Conservation (phyloP, 2,113 vertebrate genomes). For the Cromileptes altivelis region DNA sequence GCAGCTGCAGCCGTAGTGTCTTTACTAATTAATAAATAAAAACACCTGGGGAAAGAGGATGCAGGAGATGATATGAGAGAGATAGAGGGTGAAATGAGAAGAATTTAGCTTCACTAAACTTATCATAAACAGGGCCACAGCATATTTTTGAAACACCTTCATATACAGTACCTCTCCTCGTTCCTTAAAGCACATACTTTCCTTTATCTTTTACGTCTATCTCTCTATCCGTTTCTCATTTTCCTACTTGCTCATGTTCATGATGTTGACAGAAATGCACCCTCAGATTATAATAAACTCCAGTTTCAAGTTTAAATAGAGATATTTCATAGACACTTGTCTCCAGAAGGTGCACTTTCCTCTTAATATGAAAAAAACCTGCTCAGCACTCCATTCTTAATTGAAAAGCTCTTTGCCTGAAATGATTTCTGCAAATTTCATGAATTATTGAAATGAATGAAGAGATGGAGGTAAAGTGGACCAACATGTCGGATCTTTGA, state of each 20-base stretch:
- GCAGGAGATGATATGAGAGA: background rate
- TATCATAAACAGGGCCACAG: background rate
- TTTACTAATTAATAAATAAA: background rate
- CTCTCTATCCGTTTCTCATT: background rate
- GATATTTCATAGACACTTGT: slow-evolving; percentile 51
- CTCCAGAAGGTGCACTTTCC: slow-evolving; percentile 55
- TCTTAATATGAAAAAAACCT: slow-evolving; percentile 31
- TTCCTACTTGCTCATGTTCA: background rate
- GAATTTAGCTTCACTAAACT: no score
- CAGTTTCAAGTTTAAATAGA: slow-evolving; percentile 54
- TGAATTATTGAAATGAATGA: slow-evolving; percentile 77
- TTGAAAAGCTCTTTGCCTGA: slow-evolving; percentile 73
- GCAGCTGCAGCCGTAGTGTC: background rate
- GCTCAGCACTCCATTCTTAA: slow-evolving; percentile 59
- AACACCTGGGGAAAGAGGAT: background rate
- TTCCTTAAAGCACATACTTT: slow-evolving; percentile 2
- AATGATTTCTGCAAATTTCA: slow-evolving; percentile 65
- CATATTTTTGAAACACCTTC: background rate
- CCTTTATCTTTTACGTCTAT: background rate
- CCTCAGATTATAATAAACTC: slow-evolving; percentile 32
- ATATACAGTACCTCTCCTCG: background rate
- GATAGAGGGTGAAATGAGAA: background rate
- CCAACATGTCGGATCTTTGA: slow-evolving; percentile 59
- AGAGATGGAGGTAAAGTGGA: slow-evolving; percentile 52
- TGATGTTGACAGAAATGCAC: slow-evolving; percentile 18